Evolutionary conservation across 2,888 invertebrate species (phyloP), one percentile per base, ranked within the genome.

Genomic region (Drosophila subquinaria): DNA sequence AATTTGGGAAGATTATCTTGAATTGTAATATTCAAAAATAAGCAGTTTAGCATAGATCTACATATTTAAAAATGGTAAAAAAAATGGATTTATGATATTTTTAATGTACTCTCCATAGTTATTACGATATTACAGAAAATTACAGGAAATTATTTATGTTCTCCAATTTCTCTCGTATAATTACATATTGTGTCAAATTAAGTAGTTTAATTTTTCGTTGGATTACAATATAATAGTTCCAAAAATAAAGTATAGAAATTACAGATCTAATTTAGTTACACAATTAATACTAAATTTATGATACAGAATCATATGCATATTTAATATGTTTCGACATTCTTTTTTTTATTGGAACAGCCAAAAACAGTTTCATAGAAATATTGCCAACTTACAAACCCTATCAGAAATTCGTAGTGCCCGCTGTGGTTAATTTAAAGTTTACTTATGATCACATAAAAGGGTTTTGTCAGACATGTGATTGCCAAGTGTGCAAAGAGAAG

Each of bases 391-490:
- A 9, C 60, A 35, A 45, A 13, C 23, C 4, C 8, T 1, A 27
- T 11, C 0, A 0, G 2, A 38, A 51, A 50, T 17, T n/a, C 8
- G 0, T 4, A 8, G 50, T 47, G 50, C 51, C 48, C 69, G 6
- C 2, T 35, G 9, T 33, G 4, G 56, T 17, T 63, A 45, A 69
- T 42, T 27, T 17, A 35, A 40, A 67, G 47, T 52, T 67, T 36
- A 47, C 65, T 64, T 77, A 59, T 65, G 56, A 68, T 43, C 73
- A 53, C 61, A 62, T 79, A 69, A 79, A 84, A 85, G 66, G 82
- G 65, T 65, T 81, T 75, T 50, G 53, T 64, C 69, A 55, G 75
- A 72, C 84, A 81, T 85, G 66, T 69, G 82, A 75, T 74, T 71
- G 81, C 69, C 60, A 47, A 65, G 62, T 74, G 71, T 78, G 69